A percentile compares a stretch with the other conserved stretches of the same genome.
phyloP scores from a whole-genome alignment of 2,797 vertebrate genomes.

The Apodemus agrarius region DNA sequence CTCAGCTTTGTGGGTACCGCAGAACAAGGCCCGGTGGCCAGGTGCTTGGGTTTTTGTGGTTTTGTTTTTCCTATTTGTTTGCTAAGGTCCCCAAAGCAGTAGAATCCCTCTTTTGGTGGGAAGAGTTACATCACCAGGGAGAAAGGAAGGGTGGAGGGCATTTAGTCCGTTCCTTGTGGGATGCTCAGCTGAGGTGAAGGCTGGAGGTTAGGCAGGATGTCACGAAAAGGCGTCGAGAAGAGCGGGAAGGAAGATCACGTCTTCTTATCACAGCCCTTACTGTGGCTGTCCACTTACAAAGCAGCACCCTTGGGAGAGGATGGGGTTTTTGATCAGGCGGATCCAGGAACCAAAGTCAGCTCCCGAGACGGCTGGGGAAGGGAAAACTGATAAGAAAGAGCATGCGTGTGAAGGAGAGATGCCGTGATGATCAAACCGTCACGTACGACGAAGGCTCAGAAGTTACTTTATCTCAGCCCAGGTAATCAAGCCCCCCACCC shows the following conservation, averaged over 20 bases:
- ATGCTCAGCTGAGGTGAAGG: background rate
- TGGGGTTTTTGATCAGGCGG: background rate
- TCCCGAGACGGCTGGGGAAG: background rate
- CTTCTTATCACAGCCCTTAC: background rate
- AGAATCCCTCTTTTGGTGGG: background rate
- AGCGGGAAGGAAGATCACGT: background rate
- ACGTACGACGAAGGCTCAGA: background rate
- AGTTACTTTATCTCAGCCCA: constrained; percentile 7
- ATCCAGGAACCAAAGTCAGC: constrained; percentile 39
- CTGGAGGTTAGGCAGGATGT: background rate
- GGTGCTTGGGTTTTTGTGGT: too few relatives aligned
- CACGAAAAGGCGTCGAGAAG: background rate
- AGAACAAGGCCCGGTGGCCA: background rate
- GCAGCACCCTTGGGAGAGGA: background rate
- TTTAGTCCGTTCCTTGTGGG: background rate
- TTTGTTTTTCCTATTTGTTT: background rate
- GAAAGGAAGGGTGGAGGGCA: background rate
- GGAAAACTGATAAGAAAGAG: background rate
- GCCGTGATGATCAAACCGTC: background rate
- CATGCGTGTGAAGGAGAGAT: background rate
- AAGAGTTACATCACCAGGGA: background rate
- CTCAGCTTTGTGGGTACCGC: background rate
- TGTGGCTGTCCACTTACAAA: background rate
- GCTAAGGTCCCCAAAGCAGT: background rate
- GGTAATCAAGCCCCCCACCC: background rate